phyloP scores from a whole-genome alignment of 2,888 invertebrate species.

The Acronicta alni region DNA sequence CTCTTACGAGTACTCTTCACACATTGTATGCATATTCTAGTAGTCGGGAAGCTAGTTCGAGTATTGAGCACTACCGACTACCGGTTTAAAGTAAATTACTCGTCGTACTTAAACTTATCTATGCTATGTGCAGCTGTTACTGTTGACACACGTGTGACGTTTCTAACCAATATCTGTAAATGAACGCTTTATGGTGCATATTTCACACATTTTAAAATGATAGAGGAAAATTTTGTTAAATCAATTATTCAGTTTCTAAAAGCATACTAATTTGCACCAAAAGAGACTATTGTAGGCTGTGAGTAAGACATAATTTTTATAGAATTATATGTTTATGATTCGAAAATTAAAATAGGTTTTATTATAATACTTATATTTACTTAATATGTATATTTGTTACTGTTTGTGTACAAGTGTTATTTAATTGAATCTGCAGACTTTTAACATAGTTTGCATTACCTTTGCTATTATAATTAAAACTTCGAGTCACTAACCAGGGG shows the following conservation, averaged over 20 bases:
- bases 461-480: too few species aligned
- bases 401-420: too few species aligned
- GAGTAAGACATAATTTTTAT: too few species aligned
- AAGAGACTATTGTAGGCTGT: too few species aligned
- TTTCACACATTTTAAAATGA: conserved; percentile 2
- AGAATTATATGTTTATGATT: too few species aligned
- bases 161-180: conserved; percentile 15
- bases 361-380: too few species aligned
- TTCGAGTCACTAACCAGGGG: too few species aligned
- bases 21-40: conserved; percentile 43
- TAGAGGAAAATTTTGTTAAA: neutral
- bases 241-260: neutral
- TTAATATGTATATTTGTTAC: too few species aligned
- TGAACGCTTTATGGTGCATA: conserved; percentile 5
- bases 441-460: too few species aligned
- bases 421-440: too few species aligned
- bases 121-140: conserved; percentile 60
- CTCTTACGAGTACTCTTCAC: conserved; percentile 26
- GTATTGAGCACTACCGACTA: conserved; percentile 47
- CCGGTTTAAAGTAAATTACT: conserved; percentile 54
- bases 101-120: conserved; percentile 54
- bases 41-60: conserved; percentile 53
- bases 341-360: too few species aligned
- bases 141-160: conserved; percentile 52
- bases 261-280: neutral